These are phyloP conservation scores for Phyllostomus discolor DNA, from an alignment of 2,113 vertebrate species.

Conservation along the genomic window DNA sequence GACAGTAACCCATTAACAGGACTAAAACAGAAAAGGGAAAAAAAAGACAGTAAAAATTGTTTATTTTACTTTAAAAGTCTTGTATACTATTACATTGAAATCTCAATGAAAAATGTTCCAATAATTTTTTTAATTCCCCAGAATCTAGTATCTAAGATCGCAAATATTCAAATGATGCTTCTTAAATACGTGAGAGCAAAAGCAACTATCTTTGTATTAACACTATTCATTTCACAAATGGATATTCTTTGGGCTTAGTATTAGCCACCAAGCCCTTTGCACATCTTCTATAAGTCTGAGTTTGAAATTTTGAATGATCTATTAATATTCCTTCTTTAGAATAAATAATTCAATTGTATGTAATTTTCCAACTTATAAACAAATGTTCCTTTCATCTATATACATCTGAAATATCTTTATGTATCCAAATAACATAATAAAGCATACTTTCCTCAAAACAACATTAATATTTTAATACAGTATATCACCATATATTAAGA, in stretches of 20 bases:
- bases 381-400: not conserved
- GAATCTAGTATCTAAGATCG: not conserved
- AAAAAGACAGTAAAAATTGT: not conserved
- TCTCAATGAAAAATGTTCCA: not conserved
- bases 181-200: not conserved
- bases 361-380: constrained; percentile 2
- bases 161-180: not conserved
- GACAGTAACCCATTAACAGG: not conserved
- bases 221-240: not conserved
- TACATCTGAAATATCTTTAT: not conserved
- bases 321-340: not conserved
- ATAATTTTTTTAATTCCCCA: not conserved
- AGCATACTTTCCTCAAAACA: constrained; percentile 16
- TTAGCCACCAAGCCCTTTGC: not conserved
- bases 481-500: constrained; percentile 48
- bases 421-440: constrained; percentile 31
- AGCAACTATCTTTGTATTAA: not conserved
- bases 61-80: constrained; percentile 11
- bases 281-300: not conserved
- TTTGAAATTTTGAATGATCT: constrained; percentile 5
- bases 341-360: not conserved
- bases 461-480: not conserved
- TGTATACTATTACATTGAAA: not conserved
- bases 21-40: not conserved
- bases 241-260: not conserved